Evolutionary conservation across 2,888 invertebrate species (phyloP), one percentile per base, ranked within the genome.

Genomic region (Ormyrus labotus): DNA sequence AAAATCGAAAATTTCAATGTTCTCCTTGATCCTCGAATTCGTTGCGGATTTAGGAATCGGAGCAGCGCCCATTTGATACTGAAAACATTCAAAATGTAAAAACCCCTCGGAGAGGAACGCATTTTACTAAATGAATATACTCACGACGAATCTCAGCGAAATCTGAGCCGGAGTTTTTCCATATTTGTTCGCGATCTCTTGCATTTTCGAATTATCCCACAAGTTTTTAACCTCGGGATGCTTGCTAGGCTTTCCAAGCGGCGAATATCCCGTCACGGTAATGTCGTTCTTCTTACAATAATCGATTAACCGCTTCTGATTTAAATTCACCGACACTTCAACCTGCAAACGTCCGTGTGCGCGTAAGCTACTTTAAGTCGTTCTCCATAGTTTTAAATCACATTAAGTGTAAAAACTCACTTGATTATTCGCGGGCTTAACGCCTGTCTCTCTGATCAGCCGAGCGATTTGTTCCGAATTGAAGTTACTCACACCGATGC

Each of bases 401-500:
- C 4, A 34, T 34, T 53, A 10, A 45, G 19, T 13, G 95, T 13
- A 95, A 93, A 9, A 92, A 94, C 85, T 92, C 92, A 93, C 92
- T 91, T 95, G 94, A 87, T 94, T 94, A n/a, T 93, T 92, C 6
- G 92, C 94, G 0, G 95, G 95, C 82, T 91, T 92, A 9, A 94
- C 92, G 4, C 34, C 34, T 76, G 88, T 91, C 53, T 93, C 92
- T 63, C 92, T 91, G 0, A 95, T 84, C 6, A 96, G 84, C 45
- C 95, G 91, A 69, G 93, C 92, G 5, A 96, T 91, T 90, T 97
- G 96, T 67, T 93, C 91, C 11, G 91, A 92, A 88, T 95, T 96
- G 87, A 96, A 97, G 89, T 97, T 97, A 55, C 96, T 96, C 0
- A 96, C 87, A 0, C 96, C 97, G 81, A 97, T 96, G 57, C 94